Evolutionary conservation across 2,888 invertebrate genomes (phyloP).

Genomic region (Ariolimax columbianus): DNA sequence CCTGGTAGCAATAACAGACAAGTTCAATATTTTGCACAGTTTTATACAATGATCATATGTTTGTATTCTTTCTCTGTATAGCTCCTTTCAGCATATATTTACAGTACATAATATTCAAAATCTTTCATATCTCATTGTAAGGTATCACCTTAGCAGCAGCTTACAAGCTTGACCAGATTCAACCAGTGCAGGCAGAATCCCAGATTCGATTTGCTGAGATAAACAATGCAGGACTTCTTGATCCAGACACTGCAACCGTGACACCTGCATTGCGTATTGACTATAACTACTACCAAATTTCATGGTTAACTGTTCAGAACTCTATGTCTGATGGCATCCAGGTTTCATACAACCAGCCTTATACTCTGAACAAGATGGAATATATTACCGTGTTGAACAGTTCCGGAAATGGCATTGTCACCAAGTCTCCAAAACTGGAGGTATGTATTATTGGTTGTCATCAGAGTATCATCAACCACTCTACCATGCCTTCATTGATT

Average conservation of each 20-base stretch:
- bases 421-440: conserved; percentile 86
- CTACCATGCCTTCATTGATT: too few relatives aligned
- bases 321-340: conserved; percentile 96
- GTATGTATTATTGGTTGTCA: conserved; percentile 20
- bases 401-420: conserved; percentile 88
- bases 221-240: conserved; percentile 89
- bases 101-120: neutral
- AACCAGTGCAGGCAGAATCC: conserved; percentile 55
- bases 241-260: conserved; percentile 88
- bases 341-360: conserved; percentile 95
- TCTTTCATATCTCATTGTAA: conserved; percentile 43
- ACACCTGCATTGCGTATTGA: conserved; percentile 81
- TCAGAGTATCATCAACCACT: too few relatives aligned
- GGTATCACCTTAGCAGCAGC: conserved; percentile 72
- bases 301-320: conserved; percentile 84
- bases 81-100: neutral
- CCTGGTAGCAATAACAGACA: too few relatives aligned
- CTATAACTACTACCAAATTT: conserved; percentile 81
- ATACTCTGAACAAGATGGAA: conserved; percentile 86
- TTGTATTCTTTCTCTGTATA: neutral
- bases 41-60: neutral
- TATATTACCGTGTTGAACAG: conserved; percentile 78
- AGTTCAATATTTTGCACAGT: neutral
- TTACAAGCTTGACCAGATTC: conserved; percentile 58
- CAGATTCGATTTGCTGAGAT: conserved; percentile 68